Conservation (phyloP, 2,113 vertebrate species). For the Oryzias woworae region DNA sequence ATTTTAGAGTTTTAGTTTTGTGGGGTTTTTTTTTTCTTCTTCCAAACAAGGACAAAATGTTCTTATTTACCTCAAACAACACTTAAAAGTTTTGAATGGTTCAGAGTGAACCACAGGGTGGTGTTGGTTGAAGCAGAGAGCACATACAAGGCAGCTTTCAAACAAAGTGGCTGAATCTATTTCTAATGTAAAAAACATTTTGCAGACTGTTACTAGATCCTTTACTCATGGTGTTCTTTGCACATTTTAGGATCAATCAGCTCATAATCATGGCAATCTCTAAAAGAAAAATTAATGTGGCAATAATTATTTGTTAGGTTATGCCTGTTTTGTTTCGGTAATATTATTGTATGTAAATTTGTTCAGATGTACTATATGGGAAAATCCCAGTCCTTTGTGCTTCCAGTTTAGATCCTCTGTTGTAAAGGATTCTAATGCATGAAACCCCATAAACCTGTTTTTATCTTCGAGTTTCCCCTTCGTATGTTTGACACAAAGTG, state of each 20-base stretch:
- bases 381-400: constrained; percentile 66
- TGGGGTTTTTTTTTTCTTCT: constrained; percentile 7
- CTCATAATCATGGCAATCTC: constrained; percentile 28
- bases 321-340: constrained; percentile 1
- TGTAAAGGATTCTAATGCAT: constrained; percentile 69
- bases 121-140: constrained; percentile 28
- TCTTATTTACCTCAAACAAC: constrained; percentile 65
- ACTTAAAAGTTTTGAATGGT: constrained; percentile 28
- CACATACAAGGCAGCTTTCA: constrained; percentile 34
- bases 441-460: constrained; percentile 53
- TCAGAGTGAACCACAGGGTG: constrained; percentile 5
- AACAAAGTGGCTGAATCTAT: constrained; percentile 28
- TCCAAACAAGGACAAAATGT: constrained; percentile 30
- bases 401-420: constrained; percentile 63
- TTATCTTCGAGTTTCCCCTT: neutral
- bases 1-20: constrained; percentile 29
- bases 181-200: constrained; percentile 36
- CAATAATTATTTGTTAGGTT: constrained; percentile 59
- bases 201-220: constrained; percentile 63
- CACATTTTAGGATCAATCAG: constrained; percentile 17
- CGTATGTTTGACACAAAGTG: constrained; percentile 70
- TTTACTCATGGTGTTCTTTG: constrained; percentile 43
- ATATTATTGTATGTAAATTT: constrained; percentile 54
- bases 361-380: constrained; percentile 56
- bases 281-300: constrained; percentile 55